A percentile compares a stretch with the other conserved stretches of the same genome.
phyloP scores from a whole-genome alignment of 2,797 vertebrate species.

The Gobionotothen gibberifrons region DNA sequence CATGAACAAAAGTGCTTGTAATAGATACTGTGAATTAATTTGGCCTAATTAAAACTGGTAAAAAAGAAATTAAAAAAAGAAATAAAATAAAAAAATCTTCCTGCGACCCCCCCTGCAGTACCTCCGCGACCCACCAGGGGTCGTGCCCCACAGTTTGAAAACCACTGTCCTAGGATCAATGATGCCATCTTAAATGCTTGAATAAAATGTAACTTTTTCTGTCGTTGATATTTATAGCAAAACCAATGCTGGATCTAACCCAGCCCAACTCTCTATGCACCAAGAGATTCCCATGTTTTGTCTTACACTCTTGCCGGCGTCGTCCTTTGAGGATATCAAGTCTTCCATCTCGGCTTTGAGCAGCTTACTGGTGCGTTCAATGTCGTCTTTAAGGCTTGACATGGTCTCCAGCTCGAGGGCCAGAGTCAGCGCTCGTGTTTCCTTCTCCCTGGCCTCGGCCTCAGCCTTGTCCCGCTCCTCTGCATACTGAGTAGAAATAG shows the following conservation, averaged over 20 bases:
- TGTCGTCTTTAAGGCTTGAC: conserved; percentile 87
- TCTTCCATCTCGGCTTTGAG: conserved; percentile 95
- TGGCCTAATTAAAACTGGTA: too few species aligned
- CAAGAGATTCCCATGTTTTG: neutral
- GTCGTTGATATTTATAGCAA: neutral
- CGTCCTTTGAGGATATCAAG: conserved; percentile 95
- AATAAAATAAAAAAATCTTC: too few species aligned
- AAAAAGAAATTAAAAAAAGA: too few species aligned
- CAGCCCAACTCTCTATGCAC: neutral
- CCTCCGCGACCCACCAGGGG: too few species aligned
- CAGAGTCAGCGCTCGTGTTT: conserved; percentile 91
- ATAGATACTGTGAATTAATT: too few species aligned
- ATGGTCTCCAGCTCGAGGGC: conserved; percentile 91
- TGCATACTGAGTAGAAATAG: conserved; percentile 88
- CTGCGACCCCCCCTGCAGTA: too few species aligned
- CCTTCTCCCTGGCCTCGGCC: conserved; percentile 96
- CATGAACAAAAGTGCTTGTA: too few species aligned
- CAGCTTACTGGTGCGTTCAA: conserved; percentile 92
- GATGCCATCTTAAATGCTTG: neutral
- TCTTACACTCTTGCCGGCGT: conserved; percentile 94
- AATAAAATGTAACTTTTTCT: neutral
- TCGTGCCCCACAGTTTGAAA: too few species aligned
- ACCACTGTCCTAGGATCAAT: neutral
- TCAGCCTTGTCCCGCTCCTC: conserved; percentile 95
- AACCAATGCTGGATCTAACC: neutral